These are phyloP conservation scores for Sipha maydis DNA, from an alignment of 2,888 invertebrate genomes.

Conservation along the genomic window DNA sequence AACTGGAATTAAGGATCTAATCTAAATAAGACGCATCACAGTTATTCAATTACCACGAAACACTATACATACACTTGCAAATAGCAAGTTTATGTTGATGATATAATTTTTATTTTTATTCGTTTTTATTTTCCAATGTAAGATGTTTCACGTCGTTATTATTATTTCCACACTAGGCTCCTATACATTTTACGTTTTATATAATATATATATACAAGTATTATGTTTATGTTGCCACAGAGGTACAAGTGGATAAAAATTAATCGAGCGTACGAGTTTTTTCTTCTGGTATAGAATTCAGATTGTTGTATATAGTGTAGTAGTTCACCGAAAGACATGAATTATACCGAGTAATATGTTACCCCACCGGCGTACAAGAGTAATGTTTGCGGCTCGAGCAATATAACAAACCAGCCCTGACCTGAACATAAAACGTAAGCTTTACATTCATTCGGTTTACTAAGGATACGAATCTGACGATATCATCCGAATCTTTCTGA, in stretches of 20 bases:
- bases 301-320: background rate
- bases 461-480: slow-evolving; percentile 13
- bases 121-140: too few species aligned
- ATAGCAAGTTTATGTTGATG: too few species aligned
- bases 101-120: too few species aligned
- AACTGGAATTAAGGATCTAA: too few species aligned
- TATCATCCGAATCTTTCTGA: slow-evolving; percentile 16
- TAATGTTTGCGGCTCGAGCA: slow-evolving; percentile 21
- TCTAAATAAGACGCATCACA: too few species aligned
- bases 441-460: slow-evolving; percentile 2
- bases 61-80: too few species aligned
- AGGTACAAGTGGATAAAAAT: background rate
- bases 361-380: background rate
- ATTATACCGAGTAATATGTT: slow-evolving; percentile 32
- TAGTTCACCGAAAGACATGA: slow-evolving; percentile 31
- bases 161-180: background rate
- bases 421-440: background rate
- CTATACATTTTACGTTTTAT: background rate
- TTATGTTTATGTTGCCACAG: background rate
- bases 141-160: too few species aligned
- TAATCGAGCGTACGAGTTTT: slow-evolving; percentile 23
- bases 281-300: background rate
- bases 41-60: too few species aligned
- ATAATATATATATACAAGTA: background rate
- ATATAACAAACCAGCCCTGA: slow-evolving; percentile 19